Evolutionary conservation across 2,888 invertebrate species (phyloP), one percentile per base, ranked within the genome.

Genomic region (Xanthorhoe designata): DNA sequence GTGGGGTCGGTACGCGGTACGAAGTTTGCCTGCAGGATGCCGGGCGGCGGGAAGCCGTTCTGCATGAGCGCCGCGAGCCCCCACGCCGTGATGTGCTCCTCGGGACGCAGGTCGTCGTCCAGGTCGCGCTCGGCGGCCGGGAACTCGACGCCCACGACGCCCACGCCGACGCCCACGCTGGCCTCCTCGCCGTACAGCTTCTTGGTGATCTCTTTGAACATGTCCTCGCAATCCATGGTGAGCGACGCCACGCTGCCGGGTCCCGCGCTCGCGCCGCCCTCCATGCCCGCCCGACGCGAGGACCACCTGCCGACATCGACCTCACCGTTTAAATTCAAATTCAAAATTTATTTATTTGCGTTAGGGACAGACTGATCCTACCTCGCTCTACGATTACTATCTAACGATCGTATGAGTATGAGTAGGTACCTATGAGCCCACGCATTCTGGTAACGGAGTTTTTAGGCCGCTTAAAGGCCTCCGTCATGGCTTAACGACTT

Each of bases 181-280:
- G 92, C 88, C 89, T 98, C 97, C 89, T 97, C 97, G 72, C 98
- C 98, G 91, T 98, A 98, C 76, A 98, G 94, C 94, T 98, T 98
- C 88, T 97, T 95, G 71, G 98, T 98, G 84, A 98, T 98, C 95
- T 98, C 98, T 90, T 98, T 98, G 88, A 97, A 97, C 96, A 97
- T 97, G 85, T 97, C 97, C 91, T 97, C 97, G 93, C 97, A 95
- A 89, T 95, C 95, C 90, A 95, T 94, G 81, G 95, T 94, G 80
- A 94, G 94, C 75, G 95, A 89, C 61, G 94, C 89, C 69, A 89
- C 91, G 82, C 87, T 82, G 78, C 82, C 84, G 71, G 83, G 89
- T 69, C 89, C 87, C 68, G 90, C 94, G 87, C 88, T 86, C 68
- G 90, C 94, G 87, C 88, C 87, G 71, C 82, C 83, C 83, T 95